Evolutionary conservation across 2,888 invertebrate species (phyloP).

Genomic region (Colostygia pectinataria): DNA sequence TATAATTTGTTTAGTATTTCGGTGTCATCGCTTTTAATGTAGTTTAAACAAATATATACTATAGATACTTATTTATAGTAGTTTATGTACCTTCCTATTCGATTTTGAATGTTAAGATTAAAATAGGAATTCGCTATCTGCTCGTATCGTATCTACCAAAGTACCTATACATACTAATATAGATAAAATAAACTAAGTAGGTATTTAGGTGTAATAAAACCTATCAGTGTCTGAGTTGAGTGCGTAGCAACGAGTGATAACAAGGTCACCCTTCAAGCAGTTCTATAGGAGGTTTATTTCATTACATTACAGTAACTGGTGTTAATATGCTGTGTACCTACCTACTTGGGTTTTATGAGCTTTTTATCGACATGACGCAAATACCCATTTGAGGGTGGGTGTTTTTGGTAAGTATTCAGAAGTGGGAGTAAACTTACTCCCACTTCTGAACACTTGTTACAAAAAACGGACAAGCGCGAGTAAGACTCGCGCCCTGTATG

Average conservation of each 20-base stretch:
- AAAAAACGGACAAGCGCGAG: too few relatives aligned
- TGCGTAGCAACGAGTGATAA: conserved; percentile 16
- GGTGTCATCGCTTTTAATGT: too few relatives aligned
- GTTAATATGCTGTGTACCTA: conserved; percentile 10
- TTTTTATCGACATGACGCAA: conserved; percentile 18
- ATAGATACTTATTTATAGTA: too few relatives aligned
- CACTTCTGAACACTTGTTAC: too few relatives aligned
- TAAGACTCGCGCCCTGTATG: too few relatives aligned
- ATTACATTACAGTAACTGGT: conserved; percentile 7
- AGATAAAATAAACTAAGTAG: conserved; percentile 17
- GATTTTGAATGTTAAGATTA: too few relatives aligned
- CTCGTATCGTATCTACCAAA: conserved; percentile 11
- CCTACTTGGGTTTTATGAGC: conserved; percentile 7
- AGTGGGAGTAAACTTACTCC: conserved; percentile 1
- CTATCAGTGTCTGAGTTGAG: conserved; percentile 17
- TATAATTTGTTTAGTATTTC: too few relatives aligned
- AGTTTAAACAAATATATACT: too few relatives aligned
- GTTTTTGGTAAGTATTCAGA: conserved; percentile 11
- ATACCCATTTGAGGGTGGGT: conserved; percentile 6
- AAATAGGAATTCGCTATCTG: conserved; percentile 15
- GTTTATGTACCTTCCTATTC: too few relatives aligned
- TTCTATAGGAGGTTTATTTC: conserved; percentile 18
- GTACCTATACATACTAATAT: too few relatives aligned
- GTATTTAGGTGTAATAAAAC: conserved; percentile 12
- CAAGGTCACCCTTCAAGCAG: conserved; percentile 6